Conservation (phyloP, 1,140 invertebrate species). For the Hyposmocoma kahamanoa region DNA sequence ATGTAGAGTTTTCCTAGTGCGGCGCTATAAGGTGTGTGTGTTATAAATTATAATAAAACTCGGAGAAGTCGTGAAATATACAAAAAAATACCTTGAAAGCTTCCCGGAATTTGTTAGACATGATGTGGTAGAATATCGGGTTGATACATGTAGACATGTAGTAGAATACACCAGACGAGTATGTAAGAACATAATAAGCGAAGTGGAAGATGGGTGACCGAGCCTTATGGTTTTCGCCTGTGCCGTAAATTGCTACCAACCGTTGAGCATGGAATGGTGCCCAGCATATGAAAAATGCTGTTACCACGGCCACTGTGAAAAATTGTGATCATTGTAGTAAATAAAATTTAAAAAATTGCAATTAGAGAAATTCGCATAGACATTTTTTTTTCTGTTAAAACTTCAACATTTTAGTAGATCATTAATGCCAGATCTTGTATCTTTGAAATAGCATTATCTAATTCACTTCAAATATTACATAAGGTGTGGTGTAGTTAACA, state of each 20-base stretch:
- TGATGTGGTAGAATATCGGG: constrained; percentile 89
- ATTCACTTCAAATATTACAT: too few species aligned
- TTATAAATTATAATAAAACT: too few species aligned
- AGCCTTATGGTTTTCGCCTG: constrained; percentile 43
- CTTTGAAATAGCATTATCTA: too few species aligned
- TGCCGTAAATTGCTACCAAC: constrained; percentile 82
- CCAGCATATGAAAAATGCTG: constrained; percentile 96
- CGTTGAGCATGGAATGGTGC: constrained; percentile 94
- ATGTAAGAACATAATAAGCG: constrained; percentile 78
- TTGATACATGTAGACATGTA: constrained; percentile 86
- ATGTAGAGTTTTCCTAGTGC: too few species aligned
- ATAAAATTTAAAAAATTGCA: neutral
- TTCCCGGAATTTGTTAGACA: constrained; percentile 90
- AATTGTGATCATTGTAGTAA: constrained; percentile 6
- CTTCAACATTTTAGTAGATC: too few species aligned
- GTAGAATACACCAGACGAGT: constrained; percentile 82
- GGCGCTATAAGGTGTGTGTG: too few species aligned
- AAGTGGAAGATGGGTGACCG: constrained; percentile 62
- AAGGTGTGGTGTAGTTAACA: too few species aligned
- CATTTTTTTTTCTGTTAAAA: too few species aligned
- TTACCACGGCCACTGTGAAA: constrained; percentile 90
- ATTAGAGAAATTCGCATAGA: neutral
- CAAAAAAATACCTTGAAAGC: constrained; percentile 81
- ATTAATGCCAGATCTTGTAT: too few species aligned
- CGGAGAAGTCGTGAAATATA: neutral